A percentile compares a stretch with the other conserved stretches of the same genome.
Conservation (phyloP, 2,113 vertebrate genomes). For the Bufo bufo region DNA sequence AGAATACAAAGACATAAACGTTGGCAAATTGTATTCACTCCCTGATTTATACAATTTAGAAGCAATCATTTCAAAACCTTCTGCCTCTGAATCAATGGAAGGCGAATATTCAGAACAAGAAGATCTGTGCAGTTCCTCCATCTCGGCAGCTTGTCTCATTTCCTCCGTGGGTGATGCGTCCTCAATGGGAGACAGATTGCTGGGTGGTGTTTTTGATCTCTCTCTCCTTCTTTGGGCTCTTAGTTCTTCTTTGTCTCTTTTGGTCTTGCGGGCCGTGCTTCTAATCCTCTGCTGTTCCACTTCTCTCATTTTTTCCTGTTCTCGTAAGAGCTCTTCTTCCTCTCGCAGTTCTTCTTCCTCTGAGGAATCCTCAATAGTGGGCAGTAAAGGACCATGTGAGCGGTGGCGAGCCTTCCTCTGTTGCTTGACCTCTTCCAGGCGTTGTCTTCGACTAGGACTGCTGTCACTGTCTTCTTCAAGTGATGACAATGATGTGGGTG, state of each 20-base stretch:
- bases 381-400: slow-evolving; percentile 91
- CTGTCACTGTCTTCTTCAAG: slow-evolving; percentile 98
- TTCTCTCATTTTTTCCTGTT: slow-evolving; percentile 98
- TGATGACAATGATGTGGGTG: slow-evolving; percentile 95
- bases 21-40: slow-evolving; percentile 95
- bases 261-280: slow-evolving; percentile 94
- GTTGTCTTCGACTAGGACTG: slow-evolving; percentile 93
- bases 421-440: slow-evolving; percentile 94
- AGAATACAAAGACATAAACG: slow-evolving; percentile 96
- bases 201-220: slow-evolving; percentile 96
- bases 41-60: slow-evolving; percentile 93
- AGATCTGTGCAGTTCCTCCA: slow-evolving; percentile 97
- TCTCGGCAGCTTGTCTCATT: slow-evolving; percentile 93
- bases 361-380: slow-evolving; percentile 96
- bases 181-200: slow-evolving; percentile 97
- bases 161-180: slow-evolving; percentile 97
- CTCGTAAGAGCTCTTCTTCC: slow-evolving; percentile 93
- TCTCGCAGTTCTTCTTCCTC: slow-evolving; percentile 97
- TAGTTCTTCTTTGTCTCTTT: slow-evolving; percentile 95
- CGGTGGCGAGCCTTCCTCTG: slow-evolving; percentile 96
- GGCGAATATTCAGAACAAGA: slow-evolving; percentile 97
- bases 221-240: slow-evolving; percentile 94
- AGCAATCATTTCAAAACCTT: slow-evolving; percentile 86
- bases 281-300: slow-evolving; percentile 96
- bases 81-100: slow-evolving; percentile 95